Evolutionary conservation across 2,888 invertebrate species (phyloP).

Genomic region (Candidula unifasciata): DNA sequence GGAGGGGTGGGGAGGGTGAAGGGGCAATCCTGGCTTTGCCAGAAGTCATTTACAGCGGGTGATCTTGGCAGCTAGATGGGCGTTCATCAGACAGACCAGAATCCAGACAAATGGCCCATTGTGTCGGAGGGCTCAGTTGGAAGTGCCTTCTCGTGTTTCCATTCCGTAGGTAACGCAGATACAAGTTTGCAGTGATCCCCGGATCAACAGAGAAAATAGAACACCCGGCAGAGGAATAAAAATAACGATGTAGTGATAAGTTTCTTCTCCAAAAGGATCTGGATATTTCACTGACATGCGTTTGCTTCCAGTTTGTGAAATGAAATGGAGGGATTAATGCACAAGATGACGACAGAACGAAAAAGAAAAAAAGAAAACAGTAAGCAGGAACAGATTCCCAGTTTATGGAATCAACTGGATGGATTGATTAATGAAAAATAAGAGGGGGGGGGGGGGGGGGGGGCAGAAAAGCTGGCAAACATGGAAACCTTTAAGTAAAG

Average conservation of each 20-base stretch:
- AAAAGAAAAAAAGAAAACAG: too few relatives aligned
- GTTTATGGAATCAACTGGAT: too few relatives aligned
- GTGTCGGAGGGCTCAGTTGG: background rate
- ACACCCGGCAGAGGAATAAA: background rate
- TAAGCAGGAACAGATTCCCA: too few relatives aligned
- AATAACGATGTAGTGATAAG: background rate
- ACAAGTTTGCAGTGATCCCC: background rate
- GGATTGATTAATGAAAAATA: too few relatives aligned
- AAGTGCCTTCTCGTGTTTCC: constrained; percentile 21
- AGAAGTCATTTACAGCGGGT: background rate
- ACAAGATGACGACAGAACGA: too few relatives aligned
- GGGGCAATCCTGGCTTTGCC: too few relatives aligned
- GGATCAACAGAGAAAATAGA: background rate
- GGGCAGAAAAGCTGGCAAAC: too few relatives aligned
- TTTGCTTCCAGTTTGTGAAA: background rate
- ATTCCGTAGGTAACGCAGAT: background rate
- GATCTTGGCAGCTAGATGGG: background rate
- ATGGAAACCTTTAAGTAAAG: too few relatives aligned
- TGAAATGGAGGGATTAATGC: too few relatives aligned
- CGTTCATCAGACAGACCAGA: background rate
- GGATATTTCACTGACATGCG: background rate
- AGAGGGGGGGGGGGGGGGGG: too few relatives aligned
- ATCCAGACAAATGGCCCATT: constrained; percentile 26
- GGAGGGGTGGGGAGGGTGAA: too few relatives aligned
- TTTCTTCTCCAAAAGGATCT: too few relatives aligned